A percentile compares a stretch with the other conserved stretches of the same genome.
These are phyloP conservation scores for Zophobas morio DNA, from an alignment of 1,140 invertebrate species.

Conservation along the genomic window DNA sequence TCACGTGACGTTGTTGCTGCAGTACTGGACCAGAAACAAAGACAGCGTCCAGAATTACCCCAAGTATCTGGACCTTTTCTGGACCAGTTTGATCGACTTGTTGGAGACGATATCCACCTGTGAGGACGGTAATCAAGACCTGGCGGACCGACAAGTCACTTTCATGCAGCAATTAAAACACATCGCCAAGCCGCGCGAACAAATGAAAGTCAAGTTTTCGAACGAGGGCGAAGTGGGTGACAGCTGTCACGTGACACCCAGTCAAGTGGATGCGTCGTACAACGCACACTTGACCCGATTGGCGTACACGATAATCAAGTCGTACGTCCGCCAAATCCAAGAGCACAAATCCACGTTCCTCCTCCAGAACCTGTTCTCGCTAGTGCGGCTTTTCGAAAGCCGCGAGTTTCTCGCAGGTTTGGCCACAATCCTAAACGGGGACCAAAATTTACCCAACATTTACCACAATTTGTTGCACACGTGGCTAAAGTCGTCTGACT, in stretches of 20 bases:
- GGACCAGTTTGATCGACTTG: slow-evolving; percentile 69
- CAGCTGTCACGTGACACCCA: slow-evolving; percentile 14
- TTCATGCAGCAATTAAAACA: slow-evolving; percentile 63
- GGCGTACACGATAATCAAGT: slow-evolving; percentile 69
- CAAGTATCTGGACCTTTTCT: slow-evolving; percentile 71
- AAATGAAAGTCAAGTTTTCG: slow-evolving; percentile 64
- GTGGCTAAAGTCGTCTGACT: slow-evolving; percentile 68
- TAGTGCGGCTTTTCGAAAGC: slow-evolving; percentile 68
- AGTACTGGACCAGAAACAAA: slow-evolving; percentile 73
- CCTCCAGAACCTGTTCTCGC: slow-evolving; percentile 65
- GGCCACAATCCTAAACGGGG: slow-evolving; percentile 62
- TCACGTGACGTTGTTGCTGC: slow-evolving; percentile 69
- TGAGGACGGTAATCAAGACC: slow-evolving; percentile 49
- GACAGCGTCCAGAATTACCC: slow-evolving; percentile 63
- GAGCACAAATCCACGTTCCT: slow-evolving; percentile 64
- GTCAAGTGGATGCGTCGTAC: slow-evolving; percentile 54
- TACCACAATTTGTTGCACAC: slow-evolving; percentile 69
- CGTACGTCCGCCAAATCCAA: slow-evolving; percentile 70
- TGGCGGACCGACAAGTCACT: slow-evolving; percentile 62
- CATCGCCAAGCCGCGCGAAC: slow-evolving; percentile 60
- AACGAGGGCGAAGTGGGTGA: slow-evolving; percentile 18
- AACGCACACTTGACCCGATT: slow-evolving; percentile 68
- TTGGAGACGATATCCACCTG: slow-evolving; percentile 65
- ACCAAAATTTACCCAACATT: slow-evolving; percentile 66
- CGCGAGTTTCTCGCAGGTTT: slow-evolving; percentile 66